Conservation (phyloP, 2,888 invertebrate genomes). For the Drosophila histrio region DNA sequence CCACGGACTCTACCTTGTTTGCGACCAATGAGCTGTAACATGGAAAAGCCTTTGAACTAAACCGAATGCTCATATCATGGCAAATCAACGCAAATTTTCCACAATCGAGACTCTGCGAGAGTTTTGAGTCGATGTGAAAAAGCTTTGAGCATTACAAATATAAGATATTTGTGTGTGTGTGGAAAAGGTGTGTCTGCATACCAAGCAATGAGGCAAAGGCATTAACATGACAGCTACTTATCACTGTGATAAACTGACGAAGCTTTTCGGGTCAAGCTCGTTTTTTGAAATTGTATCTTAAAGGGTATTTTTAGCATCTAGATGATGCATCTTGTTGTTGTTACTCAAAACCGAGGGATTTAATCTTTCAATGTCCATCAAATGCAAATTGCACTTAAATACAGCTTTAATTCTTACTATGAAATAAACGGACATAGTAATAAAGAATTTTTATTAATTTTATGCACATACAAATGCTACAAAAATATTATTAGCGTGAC, state of each 20-base stretch:
- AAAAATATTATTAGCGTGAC: background rate
- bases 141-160: background rate
- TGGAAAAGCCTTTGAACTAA: slow-evolving; percentile 65
- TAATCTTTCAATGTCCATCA: background rate
- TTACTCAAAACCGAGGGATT: background rate
- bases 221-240: slow-evolving; percentile 40
- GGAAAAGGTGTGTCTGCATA: slow-evolving; percentile 1
- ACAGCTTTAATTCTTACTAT: background rate
- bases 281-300: background rate
- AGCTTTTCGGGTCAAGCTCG: slow-evolving; percentile 45
- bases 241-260: slow-evolving; percentile 41
- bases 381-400: slow-evolving; percentile 1
- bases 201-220: background rate
- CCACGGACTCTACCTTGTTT: slow-evolving; percentile 47
- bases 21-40: slow-evolving; percentile 69
- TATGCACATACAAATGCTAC: background rate
- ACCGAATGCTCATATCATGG: slow-evolving; percentile 50
- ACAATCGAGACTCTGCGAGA: slow-evolving; percentile 21
- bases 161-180: slow-evolving; percentile 8
- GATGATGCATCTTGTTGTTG: background rate
- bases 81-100: slow-evolving; percentile 59
- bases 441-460: background rate
- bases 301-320: slow-evolving; percentile 12
- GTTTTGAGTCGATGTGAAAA: slow-evolving; percentile 4
- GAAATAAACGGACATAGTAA: too few relatives aligned